Percentiles rank a stretch among this genome's conserved stretches.
Evolutionary conservation across 2,113 vertebrate genomes (phyloP).

Genomic region (Smithornis capensis): DNA sequence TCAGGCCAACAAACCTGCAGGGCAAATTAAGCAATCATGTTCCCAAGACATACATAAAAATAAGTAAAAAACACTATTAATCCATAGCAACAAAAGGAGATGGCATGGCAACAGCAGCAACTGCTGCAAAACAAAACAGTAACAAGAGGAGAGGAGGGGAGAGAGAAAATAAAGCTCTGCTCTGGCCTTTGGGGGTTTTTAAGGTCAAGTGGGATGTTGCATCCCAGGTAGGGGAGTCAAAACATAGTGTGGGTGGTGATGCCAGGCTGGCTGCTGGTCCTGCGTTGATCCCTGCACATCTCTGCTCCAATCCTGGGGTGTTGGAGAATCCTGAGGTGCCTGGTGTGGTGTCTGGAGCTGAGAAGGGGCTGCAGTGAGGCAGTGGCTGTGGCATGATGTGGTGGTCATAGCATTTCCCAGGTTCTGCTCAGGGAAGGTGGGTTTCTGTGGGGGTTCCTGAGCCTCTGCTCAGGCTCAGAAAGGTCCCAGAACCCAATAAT

Average conservation of each 20-base stretch:
- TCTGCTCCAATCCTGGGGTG: background rate
- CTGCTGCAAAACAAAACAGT: conserved; percentile 56
- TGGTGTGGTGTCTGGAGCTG: background rate
- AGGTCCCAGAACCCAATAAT: background rate
- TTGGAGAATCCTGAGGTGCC: background rate
- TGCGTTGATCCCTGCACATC: accelerated
- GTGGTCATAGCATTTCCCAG: background rate
- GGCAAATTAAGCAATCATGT: conserved; percentile 45
- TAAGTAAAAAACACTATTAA: conserved; percentile 57
- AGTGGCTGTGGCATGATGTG: accelerated
- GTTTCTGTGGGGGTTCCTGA: background rate
- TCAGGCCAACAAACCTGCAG: conserved; percentile 19
- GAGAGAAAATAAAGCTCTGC: background rate
- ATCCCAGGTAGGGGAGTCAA: background rate
- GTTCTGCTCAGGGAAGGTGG: background rate
- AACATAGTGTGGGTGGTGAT: accelerated
- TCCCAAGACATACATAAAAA: conserved; percentile 66
- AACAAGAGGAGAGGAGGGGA: background rate
- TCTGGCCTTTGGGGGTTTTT: background rate
- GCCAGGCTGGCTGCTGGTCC: background rate
- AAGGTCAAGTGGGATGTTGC: background rate
- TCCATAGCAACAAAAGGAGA: conserved; percentile 59
- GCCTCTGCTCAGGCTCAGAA: background rate
- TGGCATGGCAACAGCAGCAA: conserved; percentile 58
- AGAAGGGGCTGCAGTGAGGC: background rate